Base-by-base conservation (phyloP, 1,140 invertebrate genomes). In the Alviniconcha marisindica region DNA sequence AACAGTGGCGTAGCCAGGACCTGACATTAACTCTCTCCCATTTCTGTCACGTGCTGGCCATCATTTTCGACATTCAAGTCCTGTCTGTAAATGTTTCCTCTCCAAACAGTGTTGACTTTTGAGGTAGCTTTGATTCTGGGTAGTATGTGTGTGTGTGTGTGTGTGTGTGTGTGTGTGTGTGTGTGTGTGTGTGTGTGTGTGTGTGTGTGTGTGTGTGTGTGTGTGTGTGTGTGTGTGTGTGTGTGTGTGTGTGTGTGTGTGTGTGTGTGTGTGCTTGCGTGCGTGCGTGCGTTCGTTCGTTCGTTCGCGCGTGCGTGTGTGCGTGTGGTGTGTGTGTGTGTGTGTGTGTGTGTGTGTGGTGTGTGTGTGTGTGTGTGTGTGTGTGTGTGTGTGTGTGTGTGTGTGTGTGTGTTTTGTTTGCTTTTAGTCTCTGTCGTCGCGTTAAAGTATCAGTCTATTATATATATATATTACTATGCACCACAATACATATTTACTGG, bases 151-250 rank as follows among this genome's bases (percentile, higher is more conserved):
- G 69, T 40, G 36, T 2, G 36, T 40, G 69, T 71, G 69, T 40
- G 63, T 71, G 69, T 71, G 69, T 71, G 69, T 71, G 69, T 42
- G 69, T 71, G 38, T 33, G 28, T 36, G 28, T 69, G 63, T 69
- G 63, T 69, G 63, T 69, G 5, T 69, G 63, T 33, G 5, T 69
- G 63, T 69, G 31, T 12, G 31, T 7, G 28, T 36, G 63, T 18
- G 18, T 36, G 63, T 69, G 7, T 42, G 69, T 71, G 38, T 24
- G 69, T 71, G 38, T 7, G 28, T 69, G 63, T 18, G 31, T 36
- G 63, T 69, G 31, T 42, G 69, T 71, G 38, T 40, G 69, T 71
- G 38, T 71, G 69, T 40, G 38, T 71, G 69, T 10, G 36, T 71
- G 69, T 40, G 69, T 71, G 69, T 40, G 69, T 71, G 63, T 36